Evolutionary conservation across 2,888 invertebrate genomes (phyloP).

Genomic region (Adela reaumurella): DNA sequence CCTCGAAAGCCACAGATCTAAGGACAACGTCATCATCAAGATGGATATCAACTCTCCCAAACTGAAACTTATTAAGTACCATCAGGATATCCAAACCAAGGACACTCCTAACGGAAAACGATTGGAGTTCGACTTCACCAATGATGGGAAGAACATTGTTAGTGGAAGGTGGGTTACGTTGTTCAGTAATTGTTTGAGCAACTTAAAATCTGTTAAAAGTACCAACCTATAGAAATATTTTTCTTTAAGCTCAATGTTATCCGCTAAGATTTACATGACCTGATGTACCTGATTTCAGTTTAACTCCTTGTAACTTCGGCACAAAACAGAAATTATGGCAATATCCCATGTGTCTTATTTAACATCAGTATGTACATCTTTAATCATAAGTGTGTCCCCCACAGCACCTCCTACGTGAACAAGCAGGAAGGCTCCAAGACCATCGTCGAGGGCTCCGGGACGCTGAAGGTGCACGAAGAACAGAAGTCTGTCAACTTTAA

Average conservation of each 20-base stretch:
- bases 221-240: no score
- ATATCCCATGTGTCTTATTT: no score
- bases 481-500: slow-evolving; percentile 71
- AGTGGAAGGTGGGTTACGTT: slow-evolving; percentile 60
- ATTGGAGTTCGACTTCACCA: slow-evolving; percentile 61
- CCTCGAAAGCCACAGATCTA: slow-evolving; percentile 52
- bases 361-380: no score
- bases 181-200: no score
- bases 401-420: slow-evolving; percentile 64
- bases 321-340: no score
- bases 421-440: slow-evolving; percentile 69
- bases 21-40: slow-evolving; percentile 64
- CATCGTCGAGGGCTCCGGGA: slow-evolving; percentile 73
- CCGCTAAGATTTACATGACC: no score
- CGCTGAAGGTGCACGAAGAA: slow-evolving; percentile 65
- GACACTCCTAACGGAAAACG: slow-evolving; percentile 57
- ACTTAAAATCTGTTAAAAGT: no score
- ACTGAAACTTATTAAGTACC: slow-evolving; percentile 61
- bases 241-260: no score
- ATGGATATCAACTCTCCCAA: slow-evolving; percentile 60
- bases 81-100: slow-evolving; percentile 61
- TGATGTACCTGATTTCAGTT: no score
- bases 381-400: no score
- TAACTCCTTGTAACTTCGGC: no score
- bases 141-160: slow-evolving; percentile 62